Evolutionary conservation across 2,797 vertebrate genomes (phyloP).

Genomic region (Australoheros facetus): DNA sequence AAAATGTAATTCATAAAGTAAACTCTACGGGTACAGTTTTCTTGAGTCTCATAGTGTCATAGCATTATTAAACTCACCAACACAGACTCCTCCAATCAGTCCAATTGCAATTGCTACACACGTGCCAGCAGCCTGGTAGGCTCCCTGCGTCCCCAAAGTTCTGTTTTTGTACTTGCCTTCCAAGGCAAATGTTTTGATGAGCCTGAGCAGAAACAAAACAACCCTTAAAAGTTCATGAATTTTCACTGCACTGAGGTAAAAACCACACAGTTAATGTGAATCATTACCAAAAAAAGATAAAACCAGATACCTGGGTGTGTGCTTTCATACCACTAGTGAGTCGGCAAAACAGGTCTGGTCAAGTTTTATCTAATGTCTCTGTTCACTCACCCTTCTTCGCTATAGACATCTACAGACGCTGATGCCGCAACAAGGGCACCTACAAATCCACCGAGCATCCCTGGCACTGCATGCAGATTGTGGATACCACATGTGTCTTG

Average conservation of each 20-base stretch:
- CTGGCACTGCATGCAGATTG: slow-evolving; percentile 93
- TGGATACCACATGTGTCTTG: slow-evolving; percentile 97
- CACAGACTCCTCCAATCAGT: slow-evolving; percentile 85
- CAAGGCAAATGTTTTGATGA: slow-evolving; percentile 80
- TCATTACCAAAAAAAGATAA: background rate
- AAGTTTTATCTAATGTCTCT: background rate
- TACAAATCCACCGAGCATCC: slow-evolving; percentile 89
- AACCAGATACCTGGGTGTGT: background rate
- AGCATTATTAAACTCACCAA: slow-evolving; percentile 84
- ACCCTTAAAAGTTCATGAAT: background rate
- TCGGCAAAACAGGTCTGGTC: background rate
- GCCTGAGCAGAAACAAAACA: slow-evolving; percentile 63
- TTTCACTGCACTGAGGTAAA: background rate
- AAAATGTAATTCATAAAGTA: no score
- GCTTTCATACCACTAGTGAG: background rate
- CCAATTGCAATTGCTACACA: slow-evolving; percentile 90
- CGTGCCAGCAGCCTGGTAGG: slow-evolving; percentile 89
- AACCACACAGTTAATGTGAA: background rate
- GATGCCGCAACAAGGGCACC: slow-evolving; percentile 90
- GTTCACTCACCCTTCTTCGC: slow-evolving; percentile 84
- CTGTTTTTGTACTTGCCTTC: slow-evolving; percentile 49
- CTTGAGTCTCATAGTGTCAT: no score
- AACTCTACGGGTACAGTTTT: no score
- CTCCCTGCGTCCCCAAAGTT: slow-evolving; percentile 81
- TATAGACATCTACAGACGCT: slow-evolving; percentile 82